Conservation (phyloP, 2,113 vertebrate species). For the Tetraodon nigroviridis region DNA sequence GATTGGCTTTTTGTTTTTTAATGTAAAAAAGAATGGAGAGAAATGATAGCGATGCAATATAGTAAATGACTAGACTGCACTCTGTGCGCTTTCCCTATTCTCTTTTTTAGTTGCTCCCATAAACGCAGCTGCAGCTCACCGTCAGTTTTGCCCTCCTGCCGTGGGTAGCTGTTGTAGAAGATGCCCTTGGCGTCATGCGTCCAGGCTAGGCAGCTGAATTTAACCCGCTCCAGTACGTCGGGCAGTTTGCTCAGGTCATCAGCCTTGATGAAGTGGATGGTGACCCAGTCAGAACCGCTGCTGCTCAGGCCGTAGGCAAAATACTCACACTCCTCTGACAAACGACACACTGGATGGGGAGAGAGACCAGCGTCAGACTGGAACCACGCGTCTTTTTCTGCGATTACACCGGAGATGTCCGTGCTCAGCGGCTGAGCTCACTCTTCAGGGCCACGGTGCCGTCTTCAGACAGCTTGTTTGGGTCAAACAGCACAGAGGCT, state of each 20-base stretch:
- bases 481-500: constrained; percentile 70
- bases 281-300: constrained; percentile 77
- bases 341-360: constrained; percentile 63
- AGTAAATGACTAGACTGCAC: no score
- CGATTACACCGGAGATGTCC: not conserved
- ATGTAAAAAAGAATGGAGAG: no score
- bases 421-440: constrained; percentile 22
- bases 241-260: constrained; percentile 62
- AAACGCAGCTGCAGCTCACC: constrained; percentile 41
- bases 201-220: constrained; percentile 79
- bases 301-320: constrained; percentile 75
- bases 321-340: constrained; percentile 75
- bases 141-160: constrained; percentile 68
- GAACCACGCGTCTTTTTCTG: not conserved
- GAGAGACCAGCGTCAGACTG: not conserved
- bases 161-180: constrained; percentile 76
- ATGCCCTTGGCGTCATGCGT: constrained; percentile 73
- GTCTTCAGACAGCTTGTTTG: constrained; percentile 73
- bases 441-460: constrained; percentile 75
- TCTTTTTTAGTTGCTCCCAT: not conserved
- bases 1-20: no score
- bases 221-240: constrained; percentile 73
- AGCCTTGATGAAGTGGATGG: constrained; percentile 65
- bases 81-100: not conserved
- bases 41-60: no score